A percentile compares a stretch with the other conserved stretches of the same genome.
Conservation (phyloP, 92 coral and sea anemone genomes). For the Epizoanthus illoricatus region DNA sequence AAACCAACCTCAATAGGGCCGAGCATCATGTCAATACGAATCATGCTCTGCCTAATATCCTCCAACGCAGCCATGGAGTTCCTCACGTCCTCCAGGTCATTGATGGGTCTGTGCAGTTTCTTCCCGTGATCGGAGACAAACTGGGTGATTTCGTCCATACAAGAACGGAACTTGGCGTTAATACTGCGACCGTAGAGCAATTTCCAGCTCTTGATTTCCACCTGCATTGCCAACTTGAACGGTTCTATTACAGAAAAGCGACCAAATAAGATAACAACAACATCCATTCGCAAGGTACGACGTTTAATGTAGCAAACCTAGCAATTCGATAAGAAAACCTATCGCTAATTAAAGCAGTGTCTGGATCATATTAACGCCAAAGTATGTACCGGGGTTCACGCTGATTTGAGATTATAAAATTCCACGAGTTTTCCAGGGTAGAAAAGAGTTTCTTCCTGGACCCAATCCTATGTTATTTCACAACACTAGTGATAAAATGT, state of each 20-base stretch:
- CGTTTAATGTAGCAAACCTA: too few relatives aligned
- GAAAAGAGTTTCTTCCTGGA: too few relatives aligned
- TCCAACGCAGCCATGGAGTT: slow-evolving; percentile 91
- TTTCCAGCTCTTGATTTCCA: slow-evolving; percentile 85
- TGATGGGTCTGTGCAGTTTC: slow-evolving; percentile 78
- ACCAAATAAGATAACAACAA: too few relatives aligned
- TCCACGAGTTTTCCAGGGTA: too few relatives aligned
- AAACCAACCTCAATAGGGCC: slow-evolving; percentile 79
- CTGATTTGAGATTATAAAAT: too few relatives aligned
- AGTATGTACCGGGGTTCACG: too few relatives aligned
- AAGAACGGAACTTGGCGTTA: slow-evolving; percentile 69
- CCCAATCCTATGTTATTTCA: too few relatives aligned
- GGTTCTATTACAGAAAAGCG: slow-evolving; percentile 51
- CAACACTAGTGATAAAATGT: too few relatives aligned
- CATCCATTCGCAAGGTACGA: too few relatives aligned
- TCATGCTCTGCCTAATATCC: slow-evolving; percentile 79
- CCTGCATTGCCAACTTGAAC: slow-evolving; percentile 77
- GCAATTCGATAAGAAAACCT: too few relatives aligned
- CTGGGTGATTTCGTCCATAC: slow-evolving; percentile 86
- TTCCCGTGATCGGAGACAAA: slow-evolving; percentile 79
- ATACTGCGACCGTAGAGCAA: slow-evolving; percentile 86
- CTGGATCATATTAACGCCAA: too few relatives aligned
- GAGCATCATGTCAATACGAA: slow-evolving; percentile 82
- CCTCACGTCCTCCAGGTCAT: slow-evolving; percentile 87
- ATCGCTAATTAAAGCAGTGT: too few relatives aligned